Percentiles rank a stretch among this genome's conserved stretches.
Conservation (phyloP, 92 coral and sea anemone species). For the Actinernus sp. region DNA sequence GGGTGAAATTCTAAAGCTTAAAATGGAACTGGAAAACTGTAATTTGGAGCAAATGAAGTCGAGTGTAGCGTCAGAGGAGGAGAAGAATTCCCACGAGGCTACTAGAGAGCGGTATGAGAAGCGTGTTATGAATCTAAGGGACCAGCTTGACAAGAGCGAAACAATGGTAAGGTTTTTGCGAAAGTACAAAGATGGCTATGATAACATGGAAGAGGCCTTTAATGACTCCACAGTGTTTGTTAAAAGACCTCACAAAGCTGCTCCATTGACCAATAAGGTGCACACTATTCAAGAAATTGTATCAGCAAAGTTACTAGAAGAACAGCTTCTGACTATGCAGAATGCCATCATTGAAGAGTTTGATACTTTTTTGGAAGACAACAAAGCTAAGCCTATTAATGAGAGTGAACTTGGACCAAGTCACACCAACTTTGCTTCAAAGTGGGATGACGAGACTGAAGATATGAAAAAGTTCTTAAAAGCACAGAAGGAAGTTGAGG, state of each 20-base stretch:
- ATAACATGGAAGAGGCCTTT: slow-evolving; percentile 87
- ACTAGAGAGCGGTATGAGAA: slow-evolving; percentile 68
- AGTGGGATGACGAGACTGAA: slow-evolving; percentile 78
- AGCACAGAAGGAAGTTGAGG: slow-evolving; percentile 58
- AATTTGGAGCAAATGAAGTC: slow-evolving; percentile 70
- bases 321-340: slow-evolving; percentile 83
- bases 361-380: slow-evolving; percentile 75
- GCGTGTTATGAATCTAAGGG: slow-evolving; percentile 68
- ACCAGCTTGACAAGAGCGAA: slow-evolving; percentile 69
- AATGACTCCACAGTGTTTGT: slow-evolving; percentile 66
- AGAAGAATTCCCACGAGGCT: slow-evolving; percentile 67
- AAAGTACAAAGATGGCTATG: slow-evolving; percentile 90
- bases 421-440: slow-evolving; percentile 27
- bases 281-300: slow-evolving; percentile 83
- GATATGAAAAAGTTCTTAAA: slow-evolving; percentile 46
- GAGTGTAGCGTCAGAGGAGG: slow-evolving; percentile 57
- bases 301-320: slow-evolving; percentile 84
- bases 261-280: slow-evolving; percentile 68
- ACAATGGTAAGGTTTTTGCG: slow-evolving; percentile 61
- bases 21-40: slow-evolving; percentile 67
- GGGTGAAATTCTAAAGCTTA: slow-evolving; percentile 69
- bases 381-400: slow-evolving; percentile 48
- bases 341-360: slow-evolving; percentile 91
- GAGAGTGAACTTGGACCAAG: neutral
- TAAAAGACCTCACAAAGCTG: slow-evolving; percentile 71